These are phyloP conservation scores for Amphilophus citrinellus DNA, from an alignment of 2,113 vertebrate species.

Conservation along the genomic window DNA sequence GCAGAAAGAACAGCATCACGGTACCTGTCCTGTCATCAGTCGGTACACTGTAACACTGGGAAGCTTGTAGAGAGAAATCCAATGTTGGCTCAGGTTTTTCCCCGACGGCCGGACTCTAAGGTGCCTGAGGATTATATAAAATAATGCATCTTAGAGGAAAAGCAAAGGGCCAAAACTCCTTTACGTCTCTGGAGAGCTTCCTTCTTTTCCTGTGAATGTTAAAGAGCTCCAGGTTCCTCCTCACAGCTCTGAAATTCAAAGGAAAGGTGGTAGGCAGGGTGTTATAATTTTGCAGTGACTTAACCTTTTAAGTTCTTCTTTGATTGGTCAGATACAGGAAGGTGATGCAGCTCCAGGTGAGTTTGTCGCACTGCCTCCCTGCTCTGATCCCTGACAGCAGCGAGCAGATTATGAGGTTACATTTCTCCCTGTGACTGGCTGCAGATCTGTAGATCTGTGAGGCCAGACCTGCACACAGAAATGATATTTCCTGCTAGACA, in stretches of 20 bases:
- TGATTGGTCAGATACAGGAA: background rate
- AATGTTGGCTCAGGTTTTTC: background rate
- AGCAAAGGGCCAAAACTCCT: background rate
- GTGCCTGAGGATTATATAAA: background rate
- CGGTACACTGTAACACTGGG: background rate
- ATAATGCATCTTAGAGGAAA: background rate
- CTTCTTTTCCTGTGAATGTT: constrained; percentile 1
- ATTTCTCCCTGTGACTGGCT: background rate
- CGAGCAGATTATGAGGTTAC: background rate
- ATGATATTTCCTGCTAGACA: background rate
- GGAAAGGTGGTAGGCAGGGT: background rate
- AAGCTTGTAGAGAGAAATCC: background rate
- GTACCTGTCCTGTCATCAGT: constrained; percentile 4
- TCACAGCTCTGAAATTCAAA: background rate
- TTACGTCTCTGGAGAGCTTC: background rate
- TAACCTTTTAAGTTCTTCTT: background rate
- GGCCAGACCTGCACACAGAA: background rate
- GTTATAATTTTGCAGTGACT: background rate
- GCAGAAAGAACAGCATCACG: background rate
- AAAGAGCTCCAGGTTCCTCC: background rate
- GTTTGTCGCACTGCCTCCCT: background rate
- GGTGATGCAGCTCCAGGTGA: background rate
- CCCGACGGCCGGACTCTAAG: background rate
- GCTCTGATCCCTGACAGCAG: background rate
- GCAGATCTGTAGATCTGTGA: background rate